These are phyloP conservation scores for Taurulus bubalis DNA, from an alignment of 2,113 vertebrate genomes.

Conservation along the genomic window DNA sequence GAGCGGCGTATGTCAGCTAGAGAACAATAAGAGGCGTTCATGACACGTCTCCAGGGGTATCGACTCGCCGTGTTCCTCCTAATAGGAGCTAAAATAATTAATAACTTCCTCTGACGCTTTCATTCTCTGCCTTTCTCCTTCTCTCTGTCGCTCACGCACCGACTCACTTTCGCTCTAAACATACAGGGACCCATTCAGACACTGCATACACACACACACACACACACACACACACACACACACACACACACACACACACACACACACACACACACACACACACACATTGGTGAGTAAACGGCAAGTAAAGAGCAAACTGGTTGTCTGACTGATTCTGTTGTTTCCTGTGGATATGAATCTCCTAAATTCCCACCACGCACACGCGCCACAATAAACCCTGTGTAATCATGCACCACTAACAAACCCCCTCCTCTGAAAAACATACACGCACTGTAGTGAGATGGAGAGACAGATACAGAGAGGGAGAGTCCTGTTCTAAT, in stretches of 20 bases:
- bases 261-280: not conserved
- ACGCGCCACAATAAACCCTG: not conserved
- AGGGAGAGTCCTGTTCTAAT: conserved; percentile 71
- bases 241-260: not conserved
- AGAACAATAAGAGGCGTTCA: conserved; percentile 78
- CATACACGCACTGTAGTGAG: conserved; percentile 26
- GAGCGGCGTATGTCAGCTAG: conserved; percentile 63
- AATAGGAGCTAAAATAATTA: conserved; percentile 75
- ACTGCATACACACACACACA: not conserved
- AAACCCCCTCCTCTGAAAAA: conserved; percentile 7
- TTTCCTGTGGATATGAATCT: conserved; percentile 1
- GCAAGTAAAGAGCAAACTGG: conserved; percentile 12
- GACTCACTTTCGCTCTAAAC: not conserved
- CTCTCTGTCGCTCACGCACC: not conserved
- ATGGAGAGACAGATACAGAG: conserved; percentile 30
- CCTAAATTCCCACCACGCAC: conserved; percentile 1
- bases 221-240: not conserved
- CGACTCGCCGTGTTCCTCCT: conserved; percentile 59
- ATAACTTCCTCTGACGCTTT: conserved; percentile 63
- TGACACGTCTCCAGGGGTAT: conserved; percentile 74
- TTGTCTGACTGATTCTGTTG: conserved; percentile 7
- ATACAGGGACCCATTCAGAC: conserved; percentile 11
- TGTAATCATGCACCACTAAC: conserved; percentile 24
- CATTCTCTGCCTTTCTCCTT: conserved; percentile 19
- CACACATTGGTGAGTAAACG: conserved; percentile 5